phyloP scores from a whole-genome alignment of 2,888 invertebrate species.

The Scaptomyza parva region DNA sequence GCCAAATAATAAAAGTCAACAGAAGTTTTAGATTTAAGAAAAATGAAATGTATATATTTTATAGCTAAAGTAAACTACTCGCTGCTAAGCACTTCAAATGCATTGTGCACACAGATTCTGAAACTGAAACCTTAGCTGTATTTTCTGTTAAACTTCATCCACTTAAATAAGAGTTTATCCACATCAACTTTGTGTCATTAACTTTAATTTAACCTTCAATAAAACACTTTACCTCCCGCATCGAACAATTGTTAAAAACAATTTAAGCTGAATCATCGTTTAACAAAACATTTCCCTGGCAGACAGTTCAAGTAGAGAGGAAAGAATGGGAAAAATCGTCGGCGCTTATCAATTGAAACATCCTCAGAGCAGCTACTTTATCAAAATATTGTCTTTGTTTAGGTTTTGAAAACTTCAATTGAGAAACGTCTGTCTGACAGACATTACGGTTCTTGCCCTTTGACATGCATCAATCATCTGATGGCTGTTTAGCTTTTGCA shows the following conservation, averaged over 20 bases:
- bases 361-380: conserved; percentile 9
- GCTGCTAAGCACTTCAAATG: neutral
- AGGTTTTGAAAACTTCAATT: conserved; percentile 45
- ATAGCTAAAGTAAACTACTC: conserved; percentile 15
- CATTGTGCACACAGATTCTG: conserved; percentile 11
- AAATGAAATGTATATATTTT: too few species aligned
- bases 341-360: conserved; percentile 35
- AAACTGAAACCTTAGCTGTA: conserved; percentile 7
- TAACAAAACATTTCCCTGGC: conserved; percentile 38
- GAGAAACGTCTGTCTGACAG: conserved; percentile 24
- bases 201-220: conserved; percentile 70
- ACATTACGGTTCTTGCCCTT: conserved; percentile 38
- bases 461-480: conserved; percentile 40
- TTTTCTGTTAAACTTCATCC: neutral
- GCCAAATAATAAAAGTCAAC: neutral
- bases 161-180: conserved; percentile 15
- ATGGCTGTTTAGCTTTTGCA: conserved; percentile 12
- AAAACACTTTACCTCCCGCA: conserved; percentile 40
- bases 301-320: conserved; percentile 35
- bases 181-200: conserved; percentile 42
- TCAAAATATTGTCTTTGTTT: conserved; percentile 27
- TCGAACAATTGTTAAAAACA: conserved; percentile 34
- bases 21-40: neutral
- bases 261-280: conserved; percentile 67
- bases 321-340: neutral